Percentiles rank a stretch among this genome's conserved stretches.
Evolutionary conservation across 2,888 invertebrate species (phyloP).

Genomic region (Erpobdella octoculata): DNA sequence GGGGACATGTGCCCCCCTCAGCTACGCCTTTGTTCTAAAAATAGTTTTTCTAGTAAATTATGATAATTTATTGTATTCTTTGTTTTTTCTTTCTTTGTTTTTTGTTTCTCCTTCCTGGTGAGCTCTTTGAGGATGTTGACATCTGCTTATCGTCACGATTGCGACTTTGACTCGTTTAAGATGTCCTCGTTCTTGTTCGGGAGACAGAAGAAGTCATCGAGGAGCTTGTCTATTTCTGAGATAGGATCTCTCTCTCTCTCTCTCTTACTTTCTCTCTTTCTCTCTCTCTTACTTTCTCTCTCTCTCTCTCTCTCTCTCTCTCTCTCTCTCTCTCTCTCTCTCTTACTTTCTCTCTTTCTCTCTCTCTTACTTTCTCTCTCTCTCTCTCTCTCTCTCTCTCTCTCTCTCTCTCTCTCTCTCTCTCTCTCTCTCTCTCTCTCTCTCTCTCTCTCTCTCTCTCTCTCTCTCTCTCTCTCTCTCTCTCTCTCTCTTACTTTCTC

Average conservation of each 20-base stretch:
- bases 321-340: constrained; percentile 30
- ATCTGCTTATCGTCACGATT: too few relatives aligned
- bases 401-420: constrained; percentile 16
- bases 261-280: constrained; percentile 27
- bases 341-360: constrained; percentile 25
- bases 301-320: constrained; percentile 30
- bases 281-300: constrained; percentile 27
- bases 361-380: constrained; percentile 6
- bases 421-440: constrained; percentile 23
- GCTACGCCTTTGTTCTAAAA: too few relatives aligned
- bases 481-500: background rate
- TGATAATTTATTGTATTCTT: too few relatives aligned
- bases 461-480: constrained; percentile 16
- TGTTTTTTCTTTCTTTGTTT: too few relatives aligned
- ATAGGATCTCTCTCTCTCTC: constrained; percentile 15
- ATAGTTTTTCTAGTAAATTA: too few relatives aligned
- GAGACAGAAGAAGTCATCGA: background rate
- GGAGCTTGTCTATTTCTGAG: background rate
- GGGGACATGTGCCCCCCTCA: too few relatives aligned
- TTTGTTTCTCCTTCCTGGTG: too few relatives aligned
- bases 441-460: constrained; percentile 18
- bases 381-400: constrained; percentile 1
- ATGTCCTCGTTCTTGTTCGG: too few relatives aligned
- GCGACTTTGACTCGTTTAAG: background rate
- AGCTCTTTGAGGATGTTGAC: too few relatives aligned